phyloP scores from a whole-genome alignment of 1,140 invertebrate genomes.

The Zaprionus tsacasi region DNA sequence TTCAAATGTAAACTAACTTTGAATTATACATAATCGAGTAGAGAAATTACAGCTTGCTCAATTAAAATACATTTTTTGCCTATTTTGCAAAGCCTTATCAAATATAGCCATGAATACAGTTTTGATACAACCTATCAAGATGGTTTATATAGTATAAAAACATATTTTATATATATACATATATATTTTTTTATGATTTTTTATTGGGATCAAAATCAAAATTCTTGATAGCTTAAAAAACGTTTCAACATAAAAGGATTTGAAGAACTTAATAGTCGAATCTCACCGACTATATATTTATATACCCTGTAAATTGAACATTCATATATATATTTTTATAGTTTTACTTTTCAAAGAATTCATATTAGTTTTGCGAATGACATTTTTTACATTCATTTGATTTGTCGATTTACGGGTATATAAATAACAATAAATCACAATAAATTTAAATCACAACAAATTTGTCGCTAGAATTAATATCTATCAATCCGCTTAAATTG shows the following conservation, averaged over 20 bases:
- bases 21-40: not conserved
- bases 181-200: constrained; percentile 43
- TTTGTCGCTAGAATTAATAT: constrained; percentile 68
- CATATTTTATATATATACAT: constrained; percentile 20
- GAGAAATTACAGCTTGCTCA: not conserved
- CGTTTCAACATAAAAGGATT: constrained; percentile 56
- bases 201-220: constrained; percentile 58
- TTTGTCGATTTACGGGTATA: constrained; percentile 25
- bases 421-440: constrained; percentile 79
- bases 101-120: no score
- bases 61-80: not conserved
- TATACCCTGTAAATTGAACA: constrained; percentile 22
- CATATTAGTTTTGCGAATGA: not conserved
- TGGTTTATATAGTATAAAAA: no score
- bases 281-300: constrained; percentile 33
- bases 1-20: constrained; percentile 28
- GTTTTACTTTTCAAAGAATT: constrained; percentile 36
- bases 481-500: constrained; percentile 57
- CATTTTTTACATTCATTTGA: constrained; percentile 17
- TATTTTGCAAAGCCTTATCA: not conserved
- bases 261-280: constrained; percentile 40
- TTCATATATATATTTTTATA: not conserved
- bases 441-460: constrained; percentile 67
- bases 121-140: no score
- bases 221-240: constrained; percentile 62